Base-by-base conservation (phyloP, 1,140 invertebrate genomes). In the Homalodisca vitripennis region DNA sequence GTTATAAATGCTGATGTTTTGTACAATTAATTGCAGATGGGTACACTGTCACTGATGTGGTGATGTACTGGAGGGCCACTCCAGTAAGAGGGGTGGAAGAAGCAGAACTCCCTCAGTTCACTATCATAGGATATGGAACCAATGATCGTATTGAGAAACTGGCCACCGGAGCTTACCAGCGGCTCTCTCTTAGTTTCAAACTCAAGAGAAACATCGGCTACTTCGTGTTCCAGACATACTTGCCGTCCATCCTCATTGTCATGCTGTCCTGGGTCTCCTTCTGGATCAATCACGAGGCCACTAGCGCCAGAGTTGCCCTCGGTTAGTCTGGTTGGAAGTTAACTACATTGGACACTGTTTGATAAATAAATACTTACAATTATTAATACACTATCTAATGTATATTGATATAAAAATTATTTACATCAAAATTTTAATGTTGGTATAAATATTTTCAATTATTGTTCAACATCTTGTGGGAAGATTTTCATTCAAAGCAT, bases 51-150 rank as follows among this genome's bases (percentile, higher is more conserved):
- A 85, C 89, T 47, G 97, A 98, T 79, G 94, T 99, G 17, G 90
- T 97, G n/a, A 98, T 98, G 93, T 95, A 96, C 78, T 99, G 97
- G 97, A 92, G 90, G 74, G 70, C 74, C 32, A 91, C 90, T 0
- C 90, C 93, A 1, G 95, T 98, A 0, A 85, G 92, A 65, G 96
- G 95, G 0, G 93, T 98, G 1, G 92, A 97, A 77, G 90, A 97
- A 74, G 93, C 95, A 1, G 92, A 98, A 79, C 81, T 98, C 55
- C 95, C 96, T 3, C 97, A 98, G 82, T 98, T 98, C 79, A 93
- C 93, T 46, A 96, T 99, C 74, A 88, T 94, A 65, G 92, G 94
- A 57, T 95, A 95, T 78, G 92, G 95, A 79, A 98, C 95, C 10
- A 96, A 95, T 74, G 93, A 96, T 78, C 87, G 93, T 68, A 94